Evolutionary conservation across 2,113 vertebrate species (phyloP).

Genomic region (Dendropsophus ebraccatus): DNA sequence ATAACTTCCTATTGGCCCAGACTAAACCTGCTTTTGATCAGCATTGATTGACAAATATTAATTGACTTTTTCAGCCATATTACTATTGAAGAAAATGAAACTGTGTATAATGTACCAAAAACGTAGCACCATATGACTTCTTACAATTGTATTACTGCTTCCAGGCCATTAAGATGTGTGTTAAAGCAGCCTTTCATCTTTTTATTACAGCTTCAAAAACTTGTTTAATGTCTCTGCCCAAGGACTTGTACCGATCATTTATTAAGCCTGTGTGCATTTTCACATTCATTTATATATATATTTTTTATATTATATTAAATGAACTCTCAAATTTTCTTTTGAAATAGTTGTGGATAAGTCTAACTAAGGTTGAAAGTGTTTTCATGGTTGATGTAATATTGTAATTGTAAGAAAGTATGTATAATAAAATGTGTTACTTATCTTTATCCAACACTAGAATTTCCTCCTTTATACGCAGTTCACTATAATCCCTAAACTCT

Average conservation of each 20-base stretch:
- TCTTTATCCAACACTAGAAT: not conserved
- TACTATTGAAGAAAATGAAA: not conserved
- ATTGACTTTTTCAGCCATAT: not conserved
- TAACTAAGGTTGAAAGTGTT: not conserved
- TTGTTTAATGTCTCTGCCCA: constrained; percentile 16
- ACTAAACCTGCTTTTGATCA: not conserved
- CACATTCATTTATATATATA: not conserved
- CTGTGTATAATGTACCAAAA: not conserved
- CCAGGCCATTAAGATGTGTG: not conserved
- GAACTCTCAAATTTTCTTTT: constrained; percentile 1
- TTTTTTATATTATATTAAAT: not conserved
- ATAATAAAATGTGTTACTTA: not conserved
- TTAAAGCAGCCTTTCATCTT: constrained; percentile 28
- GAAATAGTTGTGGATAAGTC: not conserved
- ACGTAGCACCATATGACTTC: not conserved
- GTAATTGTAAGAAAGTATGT: not conserved
- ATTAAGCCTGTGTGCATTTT: not conserved
- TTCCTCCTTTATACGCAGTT: not conserved
- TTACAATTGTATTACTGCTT: constrained; percentile 8
- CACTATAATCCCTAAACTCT: not conserved
- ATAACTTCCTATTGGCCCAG: no score
- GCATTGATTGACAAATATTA: not conserved
- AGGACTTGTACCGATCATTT: not conserved
- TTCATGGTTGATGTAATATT: constrained; percentile 3
- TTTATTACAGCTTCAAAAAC: constrained; percentile 12